phyloP scores from a whole-genome alignment of 2,113 vertebrate species.

The Oophaga pumilio region DNA sequence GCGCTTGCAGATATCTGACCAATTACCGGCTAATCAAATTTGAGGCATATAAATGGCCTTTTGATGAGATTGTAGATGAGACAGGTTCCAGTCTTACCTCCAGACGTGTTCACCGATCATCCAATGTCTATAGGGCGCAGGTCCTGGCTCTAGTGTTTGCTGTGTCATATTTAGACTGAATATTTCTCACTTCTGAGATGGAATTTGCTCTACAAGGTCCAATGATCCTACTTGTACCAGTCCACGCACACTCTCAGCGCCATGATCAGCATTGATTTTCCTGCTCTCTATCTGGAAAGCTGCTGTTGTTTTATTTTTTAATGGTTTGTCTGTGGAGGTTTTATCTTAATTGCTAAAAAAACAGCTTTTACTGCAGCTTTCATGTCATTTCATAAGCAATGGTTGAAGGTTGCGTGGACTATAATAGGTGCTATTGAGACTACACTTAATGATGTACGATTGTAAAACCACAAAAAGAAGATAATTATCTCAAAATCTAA shows the following conservation, averaged over 20 bases:
- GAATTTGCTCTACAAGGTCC: slow-evolving; percentile 7
- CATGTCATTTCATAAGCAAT: neutral
- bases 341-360: slow-evolving; percentile 42
- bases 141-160: neutral
- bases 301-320: neutral
- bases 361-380: neutral
- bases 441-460: neutral
- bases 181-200: neutral
- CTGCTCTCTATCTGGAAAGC: slow-evolving; percentile 12
- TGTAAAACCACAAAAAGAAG: neutral
- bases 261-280: slow-evolving; percentile 28
- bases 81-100: too few relatives aligned
- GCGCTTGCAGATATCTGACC: too few relatives aligned
- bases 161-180: neutral
- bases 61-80: too few relatives aligned
- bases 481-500: neutral
- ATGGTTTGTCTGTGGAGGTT: slow-evolving; percentile 7
- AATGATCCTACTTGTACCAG: slow-evolving; percentile 19
- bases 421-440: neutral
- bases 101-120: too few relatives aligned
- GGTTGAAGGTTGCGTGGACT: neutral
- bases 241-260: neutral
- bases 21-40: too few relatives aligned
- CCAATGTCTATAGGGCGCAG: too few relatives aligned
- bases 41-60: too few relatives aligned